Base-by-base conservation (phyloP, 2,113 vertebrate genomes). In the Ceyx margarethae region DNA sequence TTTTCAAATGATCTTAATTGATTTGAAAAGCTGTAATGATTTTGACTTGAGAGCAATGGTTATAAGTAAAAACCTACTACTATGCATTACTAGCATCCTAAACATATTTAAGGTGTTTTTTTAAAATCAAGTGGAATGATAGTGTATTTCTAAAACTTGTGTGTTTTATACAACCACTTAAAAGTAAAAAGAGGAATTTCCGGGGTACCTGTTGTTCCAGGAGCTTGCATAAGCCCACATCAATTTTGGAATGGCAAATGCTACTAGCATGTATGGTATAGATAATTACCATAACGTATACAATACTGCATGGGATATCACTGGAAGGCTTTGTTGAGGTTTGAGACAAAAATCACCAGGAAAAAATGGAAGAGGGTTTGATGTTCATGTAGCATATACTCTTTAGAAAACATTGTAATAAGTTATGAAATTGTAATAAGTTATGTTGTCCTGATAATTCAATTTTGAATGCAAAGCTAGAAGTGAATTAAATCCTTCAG, bases 191-290 rank as follows among this genome's bases (percentile, higher is more conserved):
- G 28, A 81, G 3, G 9, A 53, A 53, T 45, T 82, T 62, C n/a
- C 7, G 75, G 12, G 4, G 3, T 80, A 16, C 19, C 25, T 35
- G 4, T 73, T 93, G 10, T 83, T 87, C 16, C n/a, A 21, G 46
- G 22, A 50, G 16, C 25, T 73, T 69, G 33, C 13, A 25, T 50
- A 50, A 51, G 4, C 17, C 72, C 1, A 1, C 0, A 1, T 54
- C 28, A 82, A 67, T 71, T 93, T 87, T 61, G 64, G 46, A 77
- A 46, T 71, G 74, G 26, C 33, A n/a, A 42, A 58, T 73, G 68
- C 42, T 87, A 11, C 26, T 74, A 48, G 46, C 29, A 12, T 1
- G 5, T 56, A 42, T 60, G 56, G 21, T 82, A 48, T 20, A 65
- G 58, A 48, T 20, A 61, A 62, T 69, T 73, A 71, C 5, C 0